A percentile compares a stretch with the other conserved stretches of the same genome.
Conservation (phyloP, 2,888 invertebrate species). For the Anoncus sp. region DNA sequence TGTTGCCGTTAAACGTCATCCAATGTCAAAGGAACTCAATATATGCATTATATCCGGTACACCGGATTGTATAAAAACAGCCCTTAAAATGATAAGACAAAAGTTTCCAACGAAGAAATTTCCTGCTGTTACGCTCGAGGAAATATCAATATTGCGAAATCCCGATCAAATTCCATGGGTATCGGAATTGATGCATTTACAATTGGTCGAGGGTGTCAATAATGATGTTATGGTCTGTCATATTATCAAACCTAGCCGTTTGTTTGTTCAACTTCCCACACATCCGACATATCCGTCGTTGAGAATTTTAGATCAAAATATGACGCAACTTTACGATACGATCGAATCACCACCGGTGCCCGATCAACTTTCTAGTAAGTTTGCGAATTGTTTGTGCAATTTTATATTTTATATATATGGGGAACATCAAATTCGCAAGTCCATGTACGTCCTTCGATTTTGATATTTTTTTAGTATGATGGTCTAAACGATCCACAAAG, state of each 20-base stretch:
- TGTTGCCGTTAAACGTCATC: conserved; percentile 92
- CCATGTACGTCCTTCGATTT: too few species aligned
- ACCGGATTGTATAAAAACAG: conserved; percentile 91
- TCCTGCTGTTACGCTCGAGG: conserved; percentile 90
- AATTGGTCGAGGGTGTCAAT: conserved; percentile 95
- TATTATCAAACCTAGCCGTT: conserved; percentile 93
- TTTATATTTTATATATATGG: too few species aligned
- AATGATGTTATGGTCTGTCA: conserved; percentile 96
- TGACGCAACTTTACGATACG: conserved; percentile 92
- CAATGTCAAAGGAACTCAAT: conserved; percentile 89
- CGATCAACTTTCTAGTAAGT: conserved; percentile 90
- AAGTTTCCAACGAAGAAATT: conserved; percentile 93
- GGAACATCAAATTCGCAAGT: too few species aligned
- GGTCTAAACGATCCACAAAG: too few species aligned
- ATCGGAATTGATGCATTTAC: conserved; percentile 86
- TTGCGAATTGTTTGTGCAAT: background rate
- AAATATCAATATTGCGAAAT: conserved; percentile 80
- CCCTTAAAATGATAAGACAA: conserved; percentile 92
- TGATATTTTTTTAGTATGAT: too few species aligned
- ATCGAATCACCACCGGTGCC: conserved; percentile 92
- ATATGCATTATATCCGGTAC: conserved; percentile 94
- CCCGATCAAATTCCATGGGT: conserved; percentile 72
- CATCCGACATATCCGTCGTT: conserved; percentile 96
- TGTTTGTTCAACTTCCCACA: conserved; percentile 97
- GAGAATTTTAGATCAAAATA: conserved; percentile 90